Evolutionary conservation across 1,140 invertebrate species (phyloP).

Genomic region (Delia radicum): DNA sequence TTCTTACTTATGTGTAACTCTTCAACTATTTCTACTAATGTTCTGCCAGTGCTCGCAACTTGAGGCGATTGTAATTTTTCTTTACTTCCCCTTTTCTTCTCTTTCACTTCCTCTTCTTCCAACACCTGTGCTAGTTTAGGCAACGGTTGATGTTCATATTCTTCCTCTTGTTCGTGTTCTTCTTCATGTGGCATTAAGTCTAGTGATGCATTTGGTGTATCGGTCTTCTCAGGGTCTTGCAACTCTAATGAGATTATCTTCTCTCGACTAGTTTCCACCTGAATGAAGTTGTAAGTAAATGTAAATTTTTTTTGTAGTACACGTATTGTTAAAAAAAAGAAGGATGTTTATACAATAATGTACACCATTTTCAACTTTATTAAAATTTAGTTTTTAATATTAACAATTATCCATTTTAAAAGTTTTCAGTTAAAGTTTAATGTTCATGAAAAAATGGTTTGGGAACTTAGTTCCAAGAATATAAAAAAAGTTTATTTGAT

Average conservation of each 20-base stretch:
- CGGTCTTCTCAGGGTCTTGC: slow-evolving; percentile 50
- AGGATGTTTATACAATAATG: too few relatives aligned
- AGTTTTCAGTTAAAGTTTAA: too few relatives aligned
- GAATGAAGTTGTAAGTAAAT: slow-evolving; percentile 39
- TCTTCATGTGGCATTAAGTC: background rate
- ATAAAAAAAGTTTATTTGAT: too few relatives aligned
- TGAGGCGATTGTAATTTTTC: slow-evolving; percentile 29
- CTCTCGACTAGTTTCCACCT: slow-evolving; percentile 86
- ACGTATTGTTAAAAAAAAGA: background rate
- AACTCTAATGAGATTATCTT: slow-evolving; percentile 85
- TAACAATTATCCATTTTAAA: too few relatives aligned
- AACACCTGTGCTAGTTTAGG: background rate
- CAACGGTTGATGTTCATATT: slow-evolving; percentile 28
- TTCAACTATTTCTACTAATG: slow-evolving; percentile 8
- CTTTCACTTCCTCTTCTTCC: background rate
- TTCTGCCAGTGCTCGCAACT: background rate
- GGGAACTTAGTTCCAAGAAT: too few relatives aligned
- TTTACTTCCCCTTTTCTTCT: slow-evolving; percentile 25
- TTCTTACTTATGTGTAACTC: background rate
- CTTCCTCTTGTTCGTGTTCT: slow-evolving; percentile 33
- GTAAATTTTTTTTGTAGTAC: slow-evolving; percentile 30
- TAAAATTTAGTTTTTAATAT: too few relatives aligned
- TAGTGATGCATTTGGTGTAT: slow-evolving; percentile 16
- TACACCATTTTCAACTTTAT: too few relatives aligned
- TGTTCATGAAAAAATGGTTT: too few relatives aligned